A percentile compares a stretch with the other conserved stretches of the same genome.
Evolutionary conservation across 2,113 vertebrate genomes (phyloP).

Genomic region (Entelurus aequoreus): DNA sequence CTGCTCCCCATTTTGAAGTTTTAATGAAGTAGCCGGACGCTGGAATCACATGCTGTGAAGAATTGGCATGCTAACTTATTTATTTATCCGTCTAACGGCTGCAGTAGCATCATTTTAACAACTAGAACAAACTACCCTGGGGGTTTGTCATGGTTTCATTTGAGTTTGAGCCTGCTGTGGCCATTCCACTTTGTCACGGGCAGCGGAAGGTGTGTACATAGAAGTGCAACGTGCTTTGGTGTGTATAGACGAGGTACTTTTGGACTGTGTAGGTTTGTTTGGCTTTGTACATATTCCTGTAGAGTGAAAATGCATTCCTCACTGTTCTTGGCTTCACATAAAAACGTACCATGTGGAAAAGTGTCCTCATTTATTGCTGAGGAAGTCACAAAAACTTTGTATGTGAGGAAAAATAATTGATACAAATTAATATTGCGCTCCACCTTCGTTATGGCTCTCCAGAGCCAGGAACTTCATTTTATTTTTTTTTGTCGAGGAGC

Average conservation of each 20-base stretch:
- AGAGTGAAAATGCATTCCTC: conserved; percentile 51
- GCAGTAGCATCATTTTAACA: too few species aligned
- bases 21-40: conserved; percentile 4
- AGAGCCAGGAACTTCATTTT: too few species aligned
- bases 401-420: too few species aligned
- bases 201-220: conserved; percentile 45
- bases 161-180: background rate
- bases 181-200: background rate
- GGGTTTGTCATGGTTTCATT: too few species aligned
- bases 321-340: conserved; percentile 66
- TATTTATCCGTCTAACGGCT: conserved; percentile 41
- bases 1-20: conserved; percentile 23
- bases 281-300: conserved; percentile 67
- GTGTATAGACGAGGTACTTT: conserved; percentile 57
- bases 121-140: too few species aligned
- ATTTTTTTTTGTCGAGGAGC: too few species aligned
- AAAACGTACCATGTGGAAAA: conserved; percentile 47
- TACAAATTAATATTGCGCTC: too few species aligned
- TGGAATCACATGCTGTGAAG: conserved; percentile 12
- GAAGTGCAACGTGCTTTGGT: conserved; percentile 52
- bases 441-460: too few species aligned
- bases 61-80: conserved; percentile 4
- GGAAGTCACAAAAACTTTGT: too few species aligned
- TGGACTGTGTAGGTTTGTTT: conserved; percentile 59
- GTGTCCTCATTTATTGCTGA: background rate